Evolutionary conservation across 2,888 invertebrate genomes (phyloP), one percentile per base, ranked within the genome.

Genomic region (Odontocolon sp.): DNA sequence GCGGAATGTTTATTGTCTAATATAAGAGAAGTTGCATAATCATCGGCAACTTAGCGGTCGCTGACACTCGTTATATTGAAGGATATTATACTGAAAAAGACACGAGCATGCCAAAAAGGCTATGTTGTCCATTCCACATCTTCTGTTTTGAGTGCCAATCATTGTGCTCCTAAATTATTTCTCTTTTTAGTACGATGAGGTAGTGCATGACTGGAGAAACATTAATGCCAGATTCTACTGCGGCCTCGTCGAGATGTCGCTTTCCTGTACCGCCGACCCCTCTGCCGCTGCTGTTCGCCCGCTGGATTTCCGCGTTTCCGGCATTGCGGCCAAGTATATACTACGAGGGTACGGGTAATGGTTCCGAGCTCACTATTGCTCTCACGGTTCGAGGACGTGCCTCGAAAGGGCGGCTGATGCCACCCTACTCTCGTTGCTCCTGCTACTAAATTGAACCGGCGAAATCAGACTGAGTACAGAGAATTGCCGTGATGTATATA

Each of bases 221-320:
- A 56, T 26, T 31, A 56, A 64, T 36, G 54, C 47, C 14, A 6
- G 14, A 18, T 42, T 64, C 40, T 57, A 38, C 23, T 11, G 9
- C 36, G 45, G 18, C 38, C 68, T 38, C 38, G 40, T 64, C 52
- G 36, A 52, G 59, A 73, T 40, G 40, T 64, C 50, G 56, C 40
- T 45, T 75, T 45, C 21, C 56, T 28, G 50, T 38, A 38, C 4
- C 16, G 36, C 11, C 50, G 36, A 31, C 26, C 57, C 8, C 21
- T 21, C 21, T n/a, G 2, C 21, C 16, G 26, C 5, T 28, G 8
- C 26, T 11, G 18, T 2, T 33, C 56, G 50, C 31, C 33, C 54
- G 59, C 52, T 36, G 50, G 63, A 75, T 69, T 69, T 64, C 68
- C 56, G 45, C 64, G 63, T 68, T 63, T 68, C 68, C 63, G 69